phyloP scores from a whole-genome alignment of 2,797 vertebrate genomes.

The Propithecus perrieri region DNA sequence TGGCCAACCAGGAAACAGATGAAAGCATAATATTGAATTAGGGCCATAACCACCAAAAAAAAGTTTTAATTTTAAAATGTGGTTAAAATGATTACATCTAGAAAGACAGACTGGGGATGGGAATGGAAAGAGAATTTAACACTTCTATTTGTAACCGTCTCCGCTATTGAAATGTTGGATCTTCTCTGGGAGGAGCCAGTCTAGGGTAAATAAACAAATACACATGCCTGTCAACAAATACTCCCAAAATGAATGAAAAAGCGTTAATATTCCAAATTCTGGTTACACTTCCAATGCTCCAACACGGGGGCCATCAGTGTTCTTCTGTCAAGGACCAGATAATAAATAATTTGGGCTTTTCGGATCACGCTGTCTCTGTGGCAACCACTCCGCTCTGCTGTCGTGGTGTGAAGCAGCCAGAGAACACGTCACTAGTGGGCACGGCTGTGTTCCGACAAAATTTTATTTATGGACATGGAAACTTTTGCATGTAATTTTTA shows the following conservation, averaged over 20 bases:
- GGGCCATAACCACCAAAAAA: background rate
- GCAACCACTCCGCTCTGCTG: background rate
- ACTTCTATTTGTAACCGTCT: background rate
- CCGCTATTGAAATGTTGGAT: background rate
- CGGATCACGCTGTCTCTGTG: background rate
- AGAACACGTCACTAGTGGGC: too few relatives aligned
- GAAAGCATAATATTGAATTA: background rate
- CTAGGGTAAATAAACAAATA: background rate
- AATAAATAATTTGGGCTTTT: background rate
- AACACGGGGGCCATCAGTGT: too few relatives aligned
- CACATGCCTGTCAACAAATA: background rate
- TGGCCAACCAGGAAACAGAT: background rate
- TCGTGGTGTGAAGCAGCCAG: fast-evolving
- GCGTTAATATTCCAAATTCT: background rate
- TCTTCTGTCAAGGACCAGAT: background rate
- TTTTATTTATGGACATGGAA: background rate
- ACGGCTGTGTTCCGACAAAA: background rate
- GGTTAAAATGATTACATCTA: background rate
- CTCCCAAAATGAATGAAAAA: background rate
- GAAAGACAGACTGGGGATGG: background rate
- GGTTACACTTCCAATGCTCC: background rate
- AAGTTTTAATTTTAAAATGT: background rate
- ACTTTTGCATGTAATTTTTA: background rate
- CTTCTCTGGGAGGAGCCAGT: background rate
- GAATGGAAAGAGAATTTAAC: background rate